Base-by-base conservation (phyloP, 2,888 invertebrate genomes). In the Orchesellides sinensis region DNA sequence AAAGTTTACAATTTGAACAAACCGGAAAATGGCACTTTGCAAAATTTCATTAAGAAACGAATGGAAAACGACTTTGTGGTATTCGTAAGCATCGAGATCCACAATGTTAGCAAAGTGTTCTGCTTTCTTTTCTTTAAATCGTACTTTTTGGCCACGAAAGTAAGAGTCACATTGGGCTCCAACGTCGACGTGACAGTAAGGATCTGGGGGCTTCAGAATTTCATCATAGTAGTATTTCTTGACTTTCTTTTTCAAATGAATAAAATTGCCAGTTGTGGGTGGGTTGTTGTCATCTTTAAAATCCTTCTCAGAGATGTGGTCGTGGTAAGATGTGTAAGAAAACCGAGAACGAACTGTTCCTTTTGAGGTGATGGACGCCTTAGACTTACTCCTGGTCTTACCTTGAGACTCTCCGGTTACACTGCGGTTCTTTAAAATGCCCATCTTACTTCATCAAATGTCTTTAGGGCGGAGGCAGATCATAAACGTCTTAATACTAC, bases 41-140 rank as follows among this genome's bases (percentile, higher is more conserved):
- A 87, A 79, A 49, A 87, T 86, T 29, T 85, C 84, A 23, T 85
- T 84, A 2, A 87, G 77, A 63, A 86, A 87, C 6, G 72, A 63
- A n/a, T 86, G 84, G 21, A 87, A 85, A 12, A 86, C 85, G 10
- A 87, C 83, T 72, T 87, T 87, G 65, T 87, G 86, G 40, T 86
- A 87, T 47, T 87, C 87, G 66, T 84, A 86, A 14, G 77, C 61
- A 80, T 87, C 87, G 17, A 87, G 47, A 54, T 87, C 87, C 0
- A 87, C 85, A 10, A 85, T 81, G 25, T 78, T 80, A 0, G 83
- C 84, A 65, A 85, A 87, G 66, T 85, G 86, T 45, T 86, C 85
- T 0, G 81, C 35, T 19, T 65, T 52, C 29, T 79, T 83, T 12
- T 84, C 84, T 25, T 49, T 35, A 29, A 59, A 79, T 25, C 83